Evolutionary conservation across 1,140 invertebrate species (phyloP), one percentile per base, ranked within the genome.

Genomic region (Heliconius hermathena): DNA sequence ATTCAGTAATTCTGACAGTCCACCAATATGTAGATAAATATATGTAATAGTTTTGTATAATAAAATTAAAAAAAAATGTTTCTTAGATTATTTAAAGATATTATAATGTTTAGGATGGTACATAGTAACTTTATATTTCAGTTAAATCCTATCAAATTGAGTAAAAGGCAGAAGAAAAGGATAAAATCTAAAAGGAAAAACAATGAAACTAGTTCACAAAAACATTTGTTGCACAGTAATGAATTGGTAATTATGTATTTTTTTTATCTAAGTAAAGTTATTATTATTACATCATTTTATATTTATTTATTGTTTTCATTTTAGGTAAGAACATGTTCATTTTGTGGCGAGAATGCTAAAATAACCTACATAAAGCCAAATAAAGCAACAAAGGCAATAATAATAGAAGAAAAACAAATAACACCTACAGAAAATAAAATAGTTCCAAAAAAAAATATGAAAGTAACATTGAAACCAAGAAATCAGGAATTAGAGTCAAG

Each of bases 271-370:
- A 60, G 57, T 22, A 41, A 72, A 29, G 16, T 16, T 46, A 46
- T 46, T 46, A 13, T 46, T 46, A 46, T 46, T 16, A 46, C 13
- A 46, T 16, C 13, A 46, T 46, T 46, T 46, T 29, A 20, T 33
- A 60, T 46, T 57, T 52, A 41, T 49, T 6, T 36, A 16, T n/a
- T 41, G 52, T 29, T 60, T 36, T 20, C 33, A 76, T 88, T 88
- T 77, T 80, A 94, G 92, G 89, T 88, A 87, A 86, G 85, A 81
- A 85, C 85, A 9, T 94, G 92, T 78, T 77, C 82, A 73, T 91
- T 94, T 81, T 94, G 93, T 76, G 86, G 86, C 75, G 81, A 94
- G 49, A 87, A 54, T 49, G 88, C 85, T 52, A 78, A 77, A 22
- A 88, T 76, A 18, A 16, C 74, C 38, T 26, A 84, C 22, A 38